Evolutionary conservation across 2,113 vertebrate species (phyloP), one percentile per base, ranked within the genome.

Genomic region (Ophiodon elongatus): DNA sequence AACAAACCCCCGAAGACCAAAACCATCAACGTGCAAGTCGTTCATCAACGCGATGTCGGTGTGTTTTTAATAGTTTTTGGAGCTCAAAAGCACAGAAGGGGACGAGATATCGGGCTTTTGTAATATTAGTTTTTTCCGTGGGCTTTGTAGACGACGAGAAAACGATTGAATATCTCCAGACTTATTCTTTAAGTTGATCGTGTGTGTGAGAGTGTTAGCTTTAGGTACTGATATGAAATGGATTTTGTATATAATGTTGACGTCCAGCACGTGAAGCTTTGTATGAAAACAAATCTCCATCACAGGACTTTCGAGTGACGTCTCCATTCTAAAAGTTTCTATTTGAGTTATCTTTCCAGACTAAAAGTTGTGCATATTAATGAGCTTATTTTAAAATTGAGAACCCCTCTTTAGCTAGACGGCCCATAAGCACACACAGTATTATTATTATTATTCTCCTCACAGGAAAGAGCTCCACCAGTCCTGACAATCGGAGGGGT

Each of bases 401-500:
- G 45, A 73, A 11, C 43, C 31, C 21, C 43, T 4, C 15, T 39
- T 72, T 17, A 33, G 45, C 52, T 80, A 52, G 43, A 47, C 8
- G 17, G 43, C 73, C 50, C n/a, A 82, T 66, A 59, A 85, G 71
- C 86, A 76, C 50, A 73, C 47, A 57, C 66, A 96, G 96, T 97
- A 95, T 96, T 96, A 95, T 76, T 41, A 29, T 65, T 78, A 21
- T 73, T 63, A 23, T 69, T 71, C 17, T 59, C 57, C 17, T 95
- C 74, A 64, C 87, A 93, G 91, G 92, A 89, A 77, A 71, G 77
- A 80, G 95, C 85, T 88, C 89, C 96, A 95, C 84, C 92, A 95
- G 92, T 93, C 94, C 90, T 95, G 97, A 98, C 97, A 97, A 97
- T 97, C 97, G 87, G 60, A 64, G 39, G 93, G 89, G 78, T 86